phyloP scores from a whole-genome alignment of 2,797 vertebrate species.

The Semaprochilodus insignis region DNA sequence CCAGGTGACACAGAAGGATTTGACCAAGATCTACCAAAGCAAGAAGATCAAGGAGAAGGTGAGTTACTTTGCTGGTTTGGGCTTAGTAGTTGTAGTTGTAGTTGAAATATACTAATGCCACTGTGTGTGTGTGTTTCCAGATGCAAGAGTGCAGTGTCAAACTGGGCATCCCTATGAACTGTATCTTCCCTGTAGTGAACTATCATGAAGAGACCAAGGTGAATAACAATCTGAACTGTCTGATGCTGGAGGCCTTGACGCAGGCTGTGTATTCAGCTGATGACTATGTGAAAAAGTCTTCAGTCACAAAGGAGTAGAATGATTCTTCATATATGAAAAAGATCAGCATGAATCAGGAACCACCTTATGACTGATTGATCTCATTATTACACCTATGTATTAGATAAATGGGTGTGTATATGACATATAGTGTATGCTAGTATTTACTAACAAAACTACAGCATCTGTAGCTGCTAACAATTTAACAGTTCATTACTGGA shows the following conservation, averaged over 20 bases:
- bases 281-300: neutral
- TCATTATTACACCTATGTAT: no score
- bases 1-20: conserved; percentile 13
- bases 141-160: conserved; percentile 29
- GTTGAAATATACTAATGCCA: no score
- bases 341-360: no score
- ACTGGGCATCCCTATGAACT: conserved; percentile 30
- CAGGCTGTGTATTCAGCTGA: neutral
- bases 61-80: neutral
- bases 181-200: conserved; percentile 48
- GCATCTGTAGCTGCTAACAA: no score
- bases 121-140: conserved; percentile 10
- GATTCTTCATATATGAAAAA: no score
- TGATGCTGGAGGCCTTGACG: conserved; percentile 30
- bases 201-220: conserved; percentile 40
- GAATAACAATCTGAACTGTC: conserved; percentile 15
- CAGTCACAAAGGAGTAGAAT: no score
- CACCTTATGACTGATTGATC: no score
- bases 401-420: no score
- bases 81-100: no score
- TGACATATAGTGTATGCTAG: no score
- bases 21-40: conserved; percentile 9
- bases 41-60: conserved; percentile 49
- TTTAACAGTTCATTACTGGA: no score
- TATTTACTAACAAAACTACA: no score